Percentiles rank a stretch among this genome's conserved stretches.
phyloP scores from a whole-genome alignment of 1,140 invertebrate genomes.

The Phymastichus coffea region DNA sequence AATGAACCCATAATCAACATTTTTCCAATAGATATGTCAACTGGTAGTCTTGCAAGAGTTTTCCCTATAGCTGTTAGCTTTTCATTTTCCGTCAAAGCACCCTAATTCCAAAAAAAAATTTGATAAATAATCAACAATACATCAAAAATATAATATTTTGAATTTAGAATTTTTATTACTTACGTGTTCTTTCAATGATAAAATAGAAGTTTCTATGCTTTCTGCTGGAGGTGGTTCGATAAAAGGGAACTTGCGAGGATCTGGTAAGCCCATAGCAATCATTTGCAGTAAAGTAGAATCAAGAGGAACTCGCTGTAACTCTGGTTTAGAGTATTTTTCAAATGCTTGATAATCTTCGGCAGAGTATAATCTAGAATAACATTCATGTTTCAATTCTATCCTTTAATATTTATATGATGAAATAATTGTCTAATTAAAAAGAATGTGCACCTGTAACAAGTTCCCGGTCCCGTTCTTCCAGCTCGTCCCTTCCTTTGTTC shows the following conservation, averaged over 20 bases:
- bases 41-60: slow-evolving; percentile 85
- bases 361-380: slow-evolving; percentile 76
- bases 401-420: background rate
- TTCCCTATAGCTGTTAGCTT: slow-evolving; percentile 87
- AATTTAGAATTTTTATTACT: slow-evolving; percentile 37
- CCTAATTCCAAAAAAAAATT: slow-evolving; percentile 60
- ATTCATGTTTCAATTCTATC: background rate
- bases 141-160: slow-evolving; percentile 17
- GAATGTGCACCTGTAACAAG: slow-evolving; percentile 57
- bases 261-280: slow-evolving; percentile 90
- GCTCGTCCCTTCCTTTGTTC: slow-evolving; percentile 96
- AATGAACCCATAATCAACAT: slow-evolving; percentile 92
- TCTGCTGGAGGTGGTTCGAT: slow-evolving; percentile 84
- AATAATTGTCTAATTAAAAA: slow-evolving; percentile 29
- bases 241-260: slow-evolving; percentile 92
- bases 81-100: slow-evolving; percentile 80
- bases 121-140: slow-evolving; percentile 29
- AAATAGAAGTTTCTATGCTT: slow-evolving; percentile 83
- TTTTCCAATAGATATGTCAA: slow-evolving; percentile 94
- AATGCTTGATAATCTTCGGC: slow-evolving; percentile 81
- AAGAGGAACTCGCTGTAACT: slow-evolving; percentile 88
- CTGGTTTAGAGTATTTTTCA: slow-evolving; percentile 80
- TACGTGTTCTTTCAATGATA: slow-evolving; percentile 86
- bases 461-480: slow-evolving; percentile 70
- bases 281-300: slow-evolving; percentile 92